Percentiles rank a stretch among this genome's conserved stretches.
Conservation (phyloP, 2,888 invertebrate genomes). For the Onchidella celtica region DNA sequence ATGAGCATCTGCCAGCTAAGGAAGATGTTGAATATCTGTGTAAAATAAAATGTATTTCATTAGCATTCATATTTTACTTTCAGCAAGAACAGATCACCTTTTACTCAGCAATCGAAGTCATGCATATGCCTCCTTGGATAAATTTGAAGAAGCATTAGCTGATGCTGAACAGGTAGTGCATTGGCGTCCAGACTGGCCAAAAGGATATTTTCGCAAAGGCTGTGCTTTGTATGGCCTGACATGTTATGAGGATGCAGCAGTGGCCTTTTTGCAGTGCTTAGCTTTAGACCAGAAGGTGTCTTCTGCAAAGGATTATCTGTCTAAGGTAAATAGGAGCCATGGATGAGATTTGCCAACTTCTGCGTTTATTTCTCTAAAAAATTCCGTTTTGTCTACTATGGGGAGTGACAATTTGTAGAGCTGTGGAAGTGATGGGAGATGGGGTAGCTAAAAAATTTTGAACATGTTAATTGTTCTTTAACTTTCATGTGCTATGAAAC, state of each 20-base stretch:
- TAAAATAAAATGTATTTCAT: too few relatives aligned
- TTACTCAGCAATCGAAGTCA: slow-evolving; percentile 85
- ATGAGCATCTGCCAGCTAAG: too few relatives aligned
- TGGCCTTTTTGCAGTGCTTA: slow-evolving; percentile 83
- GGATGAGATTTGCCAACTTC: neutral
- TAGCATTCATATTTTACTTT: too few relatives aligned
- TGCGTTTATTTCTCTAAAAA: too few relatives aligned
- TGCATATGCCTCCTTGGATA: slow-evolving; percentile 84
- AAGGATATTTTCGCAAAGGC: slow-evolving; percentile 84
- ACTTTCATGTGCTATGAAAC: too few relatives aligned
- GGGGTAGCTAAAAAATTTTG: too few relatives aligned
- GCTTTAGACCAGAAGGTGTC: slow-evolving; percentile 83
- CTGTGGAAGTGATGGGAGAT: too few relatives aligned
- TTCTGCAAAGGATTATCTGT: slow-evolving; percentile 82
- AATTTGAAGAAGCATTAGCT: slow-evolving; percentile 84
- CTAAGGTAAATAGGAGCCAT: slow-evolving; percentile 79
- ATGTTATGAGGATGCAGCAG: slow-evolving; percentile 83
- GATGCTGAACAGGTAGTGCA: slow-evolving; percentile 86
- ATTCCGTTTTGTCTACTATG: too few relatives aligned
- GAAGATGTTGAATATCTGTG: too few relatives aligned
- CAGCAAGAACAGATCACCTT: slow-evolving; percentile 82
- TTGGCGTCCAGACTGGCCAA: slow-evolving; percentile 85
- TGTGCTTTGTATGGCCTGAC: slow-evolving; percentile 82
- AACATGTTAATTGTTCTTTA: too few relatives aligned
- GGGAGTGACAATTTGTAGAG: too few relatives aligned